Evolutionary conservation across 2,797 vertebrate species (phyloP).

Genomic region (Arctocebus calabarensis): DNA sequence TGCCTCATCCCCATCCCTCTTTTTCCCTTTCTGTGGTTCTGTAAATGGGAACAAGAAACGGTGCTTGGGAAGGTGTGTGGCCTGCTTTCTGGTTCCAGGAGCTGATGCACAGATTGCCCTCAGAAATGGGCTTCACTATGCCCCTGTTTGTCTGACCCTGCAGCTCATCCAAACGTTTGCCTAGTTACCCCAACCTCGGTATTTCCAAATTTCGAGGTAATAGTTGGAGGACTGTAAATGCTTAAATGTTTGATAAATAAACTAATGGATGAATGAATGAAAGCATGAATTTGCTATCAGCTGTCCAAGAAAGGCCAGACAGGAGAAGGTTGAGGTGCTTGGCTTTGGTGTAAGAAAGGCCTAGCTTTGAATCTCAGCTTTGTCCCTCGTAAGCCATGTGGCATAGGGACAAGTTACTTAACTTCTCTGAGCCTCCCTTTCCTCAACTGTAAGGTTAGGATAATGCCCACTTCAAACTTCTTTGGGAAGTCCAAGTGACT

Average conservation of each 20-base stretch:
- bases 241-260: neutral
- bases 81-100: neutral
- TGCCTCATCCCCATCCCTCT: neutral
- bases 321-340: neutral
- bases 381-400: slow-evolving; percentile 19
- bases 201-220: neutral
- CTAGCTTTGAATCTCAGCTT: neutral
- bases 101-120: neutral
- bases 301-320: neutral
- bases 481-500: neutral
- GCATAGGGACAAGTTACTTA: neutral
- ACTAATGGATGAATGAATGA: neutral
- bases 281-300: neutral
- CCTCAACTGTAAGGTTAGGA: slow-evolving; percentile 16
- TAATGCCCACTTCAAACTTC: neutral
- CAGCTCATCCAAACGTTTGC: neutral
- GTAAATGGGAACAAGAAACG: neutral
- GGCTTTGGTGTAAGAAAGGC: neutral
- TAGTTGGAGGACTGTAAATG: neutral
- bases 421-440: slow-evolving; percentile 57
- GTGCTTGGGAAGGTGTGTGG: neutral
- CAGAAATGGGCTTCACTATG: neutral
- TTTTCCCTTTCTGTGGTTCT: neutral
- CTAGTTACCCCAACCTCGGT: neutral
- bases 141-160: neutral